Percentiles rank a stretch among this genome's conserved stretches.
These are phyloP conservation scores for Dermatemys mawii DNA, from an alignment of 2,113 vertebrate species.

Conservation along the genomic window DNA sequence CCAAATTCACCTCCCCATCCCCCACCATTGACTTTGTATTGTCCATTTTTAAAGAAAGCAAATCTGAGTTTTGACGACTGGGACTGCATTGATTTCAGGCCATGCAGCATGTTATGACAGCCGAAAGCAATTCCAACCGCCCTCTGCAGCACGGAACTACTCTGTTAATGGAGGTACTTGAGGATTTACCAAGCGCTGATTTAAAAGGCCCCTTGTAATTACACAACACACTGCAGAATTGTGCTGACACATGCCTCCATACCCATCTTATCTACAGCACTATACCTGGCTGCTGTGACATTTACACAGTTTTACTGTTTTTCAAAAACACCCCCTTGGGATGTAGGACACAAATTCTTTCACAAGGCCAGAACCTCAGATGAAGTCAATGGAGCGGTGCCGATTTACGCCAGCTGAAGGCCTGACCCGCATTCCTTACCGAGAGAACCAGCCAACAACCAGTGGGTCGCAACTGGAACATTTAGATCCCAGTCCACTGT, in stretches of 20 bases:
- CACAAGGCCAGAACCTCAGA: not conserved
- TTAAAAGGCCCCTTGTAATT: not conserved
- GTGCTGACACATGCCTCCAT: accelerated
- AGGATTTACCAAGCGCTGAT: not conserved
- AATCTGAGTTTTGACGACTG: not conserved
- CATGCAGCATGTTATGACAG: accelerated
- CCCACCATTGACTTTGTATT: not conserved
- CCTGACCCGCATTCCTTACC: not conserved
- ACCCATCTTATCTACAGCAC: accelerated
- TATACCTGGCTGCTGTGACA: not conserved
- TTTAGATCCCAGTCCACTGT: too few relatives aligned
- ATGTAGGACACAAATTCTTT: not conserved
- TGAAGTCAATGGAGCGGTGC: not conserved
- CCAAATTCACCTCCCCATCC: not conserved
- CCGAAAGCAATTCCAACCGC: not conserved
- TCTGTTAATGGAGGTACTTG: not conserved
- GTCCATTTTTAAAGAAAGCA: not conserved
- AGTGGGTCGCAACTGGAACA: not conserved
- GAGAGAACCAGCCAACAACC: not conserved
- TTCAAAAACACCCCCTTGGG: not conserved
- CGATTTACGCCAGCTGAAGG: not conserved
- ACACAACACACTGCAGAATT: accelerated
- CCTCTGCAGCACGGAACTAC: not conserved
- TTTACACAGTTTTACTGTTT: not conserved
- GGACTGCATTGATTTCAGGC: accelerated